Percentiles rank a stretch among this genome's conserved stretches.
Conservation (phyloP, 2,113 vertebrate genomes). For the Microcebus tavaratra region DNA sequence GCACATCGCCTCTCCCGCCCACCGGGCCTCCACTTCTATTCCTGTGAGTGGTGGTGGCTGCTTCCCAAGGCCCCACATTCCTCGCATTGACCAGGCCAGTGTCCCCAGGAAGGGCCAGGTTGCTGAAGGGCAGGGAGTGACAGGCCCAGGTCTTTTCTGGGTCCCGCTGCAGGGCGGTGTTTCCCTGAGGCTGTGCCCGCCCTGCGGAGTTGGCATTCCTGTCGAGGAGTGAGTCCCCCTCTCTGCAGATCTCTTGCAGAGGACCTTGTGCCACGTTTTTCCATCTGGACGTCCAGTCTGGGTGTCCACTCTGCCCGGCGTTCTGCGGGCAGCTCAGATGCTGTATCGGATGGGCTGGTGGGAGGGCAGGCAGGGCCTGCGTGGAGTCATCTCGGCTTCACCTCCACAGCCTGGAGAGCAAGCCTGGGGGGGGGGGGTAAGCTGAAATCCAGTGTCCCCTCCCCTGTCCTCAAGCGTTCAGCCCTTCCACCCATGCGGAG, state of each 20-base stretch:
- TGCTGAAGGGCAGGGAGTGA: neutral
- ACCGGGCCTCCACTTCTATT: neutral
- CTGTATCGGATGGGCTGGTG: neutral
- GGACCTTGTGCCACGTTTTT: neutral
- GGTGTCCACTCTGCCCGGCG: neutral
- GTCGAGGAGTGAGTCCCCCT: accelerated
- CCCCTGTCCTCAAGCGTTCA: neutral
- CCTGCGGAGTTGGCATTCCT: no score
- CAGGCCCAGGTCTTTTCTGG: neutral
- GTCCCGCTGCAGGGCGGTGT: neutral
- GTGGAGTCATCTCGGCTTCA: neutral
- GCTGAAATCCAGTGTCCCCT: neutral
- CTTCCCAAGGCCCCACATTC: conserved; percentile 38
- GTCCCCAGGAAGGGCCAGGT: neutral
- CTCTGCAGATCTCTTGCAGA: neutral
- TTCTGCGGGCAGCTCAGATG: neutral
- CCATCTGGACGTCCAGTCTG: neutral
- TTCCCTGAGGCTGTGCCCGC: neutral
- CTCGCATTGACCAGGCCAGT: neutral
- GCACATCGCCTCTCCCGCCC: neutral
- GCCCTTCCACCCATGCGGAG: neutral
- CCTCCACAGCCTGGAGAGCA: neutral
- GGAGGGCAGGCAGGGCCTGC: neutral
- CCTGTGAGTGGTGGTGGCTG: neutral
- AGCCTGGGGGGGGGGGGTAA: neutral